Evolutionary conservation across 2,797 vertebrate species (phyloP).

Genomic region (Parambassis ranga): DNA sequence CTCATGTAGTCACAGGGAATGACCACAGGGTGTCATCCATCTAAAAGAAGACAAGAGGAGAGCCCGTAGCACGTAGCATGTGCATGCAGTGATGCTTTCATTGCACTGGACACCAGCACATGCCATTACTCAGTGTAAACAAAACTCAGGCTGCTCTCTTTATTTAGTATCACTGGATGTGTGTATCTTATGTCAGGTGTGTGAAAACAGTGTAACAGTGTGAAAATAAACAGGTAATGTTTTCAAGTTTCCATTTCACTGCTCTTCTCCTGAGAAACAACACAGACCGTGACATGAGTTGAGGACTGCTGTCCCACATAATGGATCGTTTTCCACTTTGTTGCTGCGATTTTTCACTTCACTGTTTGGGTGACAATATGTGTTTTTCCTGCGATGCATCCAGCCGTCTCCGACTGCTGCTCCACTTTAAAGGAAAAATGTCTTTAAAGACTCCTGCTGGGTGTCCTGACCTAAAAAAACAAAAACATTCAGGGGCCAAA

Average conservation of each 20-base stretch:
- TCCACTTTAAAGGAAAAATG: conserved; percentile 33
- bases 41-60: conserved; percentile 21
- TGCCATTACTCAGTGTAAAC: background rate
- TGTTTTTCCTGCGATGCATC: background rate
- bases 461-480: conserved; percentile 21
- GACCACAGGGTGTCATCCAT: conserved; percentile 63
- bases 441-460: conserved; percentile 23
- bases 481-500: too few relatives aligned
- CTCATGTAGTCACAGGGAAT: conserved; percentile 23
- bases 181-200: background rate
- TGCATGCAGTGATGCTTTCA: background rate
- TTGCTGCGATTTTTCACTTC: conserved; percentile 4
- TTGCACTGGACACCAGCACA: background rate
- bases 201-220: background rate
- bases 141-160: background rate
- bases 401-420: conserved; percentile 6
- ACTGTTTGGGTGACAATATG: background rate
- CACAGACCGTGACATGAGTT: background rate
- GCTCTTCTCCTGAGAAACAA: background rate
- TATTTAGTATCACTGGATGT: too few relatives aligned
- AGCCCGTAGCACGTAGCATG: background rate
- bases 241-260: background rate
- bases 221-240: background rate
- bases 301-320: background rate
- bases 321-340: conserved; percentile 6